phyloP scores from a whole-genome alignment of 1,140 invertebrate species.

The Drosophila persimilis region DNA sequence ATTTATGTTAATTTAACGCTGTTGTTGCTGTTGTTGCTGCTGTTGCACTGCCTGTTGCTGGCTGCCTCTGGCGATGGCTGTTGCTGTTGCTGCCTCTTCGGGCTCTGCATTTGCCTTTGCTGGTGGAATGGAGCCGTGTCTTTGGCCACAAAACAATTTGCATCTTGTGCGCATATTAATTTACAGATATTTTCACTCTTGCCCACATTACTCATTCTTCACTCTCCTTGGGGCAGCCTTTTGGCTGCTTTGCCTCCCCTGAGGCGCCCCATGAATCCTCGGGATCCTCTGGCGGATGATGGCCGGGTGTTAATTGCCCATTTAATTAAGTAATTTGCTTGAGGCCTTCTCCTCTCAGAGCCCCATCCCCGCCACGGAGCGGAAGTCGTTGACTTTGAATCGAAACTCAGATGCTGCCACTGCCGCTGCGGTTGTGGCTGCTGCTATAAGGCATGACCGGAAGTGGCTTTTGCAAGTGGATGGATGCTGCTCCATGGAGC shows the following conservation, averaged over 20 bases:
- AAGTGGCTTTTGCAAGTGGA: slow-evolving; percentile 56
- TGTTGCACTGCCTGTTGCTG: slow-evolving; percentile 24
- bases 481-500: slow-evolving; percentile 12
- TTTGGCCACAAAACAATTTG: slow-evolving; percentile 79
- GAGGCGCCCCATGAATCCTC: neutral
- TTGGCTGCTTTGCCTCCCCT: neutral
- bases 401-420: slow-evolving; percentile 50
- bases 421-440: slow-evolving; percentile 7
- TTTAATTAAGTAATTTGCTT: slow-evolving; percentile 82
- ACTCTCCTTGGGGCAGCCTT: slow-evolving; percentile 2
- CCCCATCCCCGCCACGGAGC: slow-evolving; percentile 38
- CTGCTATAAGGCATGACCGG: slow-evolving; percentile 54
- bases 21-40: slow-evolving; percentile 39
- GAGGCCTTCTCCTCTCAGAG: slow-evolving; percentile 50
- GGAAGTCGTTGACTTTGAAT: slow-evolving; percentile 81
- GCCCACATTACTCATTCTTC: slow-evolving; percentile 69
- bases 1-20: slow-evolving; percentile 82
- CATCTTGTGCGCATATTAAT: slow-evolving; percentile 82
- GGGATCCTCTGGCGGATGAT: slow-evolving; percentile 23
- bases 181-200: slow-evolving; percentile 79
- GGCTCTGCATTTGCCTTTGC: slow-evolving; percentile 6
- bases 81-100: slow-evolving; percentile 17
- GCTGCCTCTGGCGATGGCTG: slow-evolving; percentile 27
- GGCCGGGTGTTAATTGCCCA: slow-evolving; percentile 78
- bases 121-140: slow-evolving; percentile 50